phyloP scores from a whole-genome alignment of 53 echinoderm and acorn worm species.

The Zoroaster sp. region DNA sequence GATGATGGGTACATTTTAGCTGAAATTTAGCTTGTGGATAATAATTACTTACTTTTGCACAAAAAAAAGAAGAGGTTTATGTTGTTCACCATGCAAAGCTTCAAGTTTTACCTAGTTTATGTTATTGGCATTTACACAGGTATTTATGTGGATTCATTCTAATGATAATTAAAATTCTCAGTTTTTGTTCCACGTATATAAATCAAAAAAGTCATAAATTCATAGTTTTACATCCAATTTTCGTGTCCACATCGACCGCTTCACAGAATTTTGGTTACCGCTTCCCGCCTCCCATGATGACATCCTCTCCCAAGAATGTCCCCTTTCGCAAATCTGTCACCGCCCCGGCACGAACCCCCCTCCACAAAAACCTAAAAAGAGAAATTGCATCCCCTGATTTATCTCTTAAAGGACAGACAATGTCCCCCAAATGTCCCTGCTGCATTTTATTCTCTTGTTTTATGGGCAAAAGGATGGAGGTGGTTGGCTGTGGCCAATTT shows the following conservation, averaged over 20 bases:
- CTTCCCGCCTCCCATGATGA: conserved; percentile 34
- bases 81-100: too few species aligned
- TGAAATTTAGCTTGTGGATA: too few species aligned
- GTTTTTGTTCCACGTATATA: neutral
- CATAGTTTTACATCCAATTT: neutral
- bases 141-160: too few species aligned
- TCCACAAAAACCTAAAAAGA: neutral
- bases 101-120: too few species aligned
- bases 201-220: neutral
- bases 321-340: conserved; percentile 43
- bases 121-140: too few species aligned
- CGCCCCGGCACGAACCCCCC: neutral
- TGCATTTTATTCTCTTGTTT: conserved; percentile 35
- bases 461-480: neutral
- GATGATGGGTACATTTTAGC: too few species aligned
- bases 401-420: conserved; percentile 23
- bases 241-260: neutral
- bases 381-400: conserved; percentile 13
- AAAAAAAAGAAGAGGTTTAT: too few species aligned
- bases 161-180: neutral
- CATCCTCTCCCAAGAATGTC: conserved; percentile 14
- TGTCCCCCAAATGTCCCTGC: conserved; percentile 36
- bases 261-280: neutral
- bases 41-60: too few species aligned
- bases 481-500: conserved; percentile 7